Base-by-base conservation (phyloP, 1,140 invertebrate species). In the Pteromalus puparum region DNA sequence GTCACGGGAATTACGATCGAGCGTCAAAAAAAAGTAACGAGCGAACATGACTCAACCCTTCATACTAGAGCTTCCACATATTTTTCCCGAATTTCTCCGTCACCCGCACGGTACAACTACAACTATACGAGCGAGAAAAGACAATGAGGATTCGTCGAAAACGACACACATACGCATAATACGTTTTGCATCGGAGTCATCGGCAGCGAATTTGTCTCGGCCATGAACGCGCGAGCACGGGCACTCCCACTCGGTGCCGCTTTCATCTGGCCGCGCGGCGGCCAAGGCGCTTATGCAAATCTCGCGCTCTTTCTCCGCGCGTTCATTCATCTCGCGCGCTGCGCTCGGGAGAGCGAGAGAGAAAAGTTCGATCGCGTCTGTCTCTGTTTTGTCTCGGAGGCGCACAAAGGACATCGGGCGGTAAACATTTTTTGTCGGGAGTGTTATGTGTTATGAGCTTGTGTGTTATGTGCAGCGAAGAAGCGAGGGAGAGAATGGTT, bases 231-330 rank as follows among this genome's bases (percentile, higher is more conserved):
- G 30, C 30, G 46, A n/a, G n/a, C n/a, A n/a, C 80, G 38, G 34
- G 30, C 67, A 70, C 80, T 81, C 70, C 68, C 70, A 81, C 48
- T 75, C 53, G n/a, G 9, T 15, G 6, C 10, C 21, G 81, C 81
- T 83, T 83, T 83, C 74, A 67, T 83, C 81, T 83, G 65, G 30
- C 73, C 81, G 74, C 38, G 30, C 48, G 18, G n/a, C 67, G 24
- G 67, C 67, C 73, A 82, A 76, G 75, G 72, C 73, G 81, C 74
- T 83, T 83, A 83, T 83, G 73, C 61, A 83, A 83, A 83, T 83
- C 48, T 77, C 67, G 67, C 67, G 67, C 48, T 67, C 53, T 26
- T 26, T 82, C 73, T 75, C 34, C 34, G 53, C 5, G 53, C 53
- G 53, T 61, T 26, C 72, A 34, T 34, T 76, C 80, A n/a, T 42